Base-by-base conservation (phyloP, 1,140 invertebrate genomes). In the Drosophila pectinifera region DNA sequence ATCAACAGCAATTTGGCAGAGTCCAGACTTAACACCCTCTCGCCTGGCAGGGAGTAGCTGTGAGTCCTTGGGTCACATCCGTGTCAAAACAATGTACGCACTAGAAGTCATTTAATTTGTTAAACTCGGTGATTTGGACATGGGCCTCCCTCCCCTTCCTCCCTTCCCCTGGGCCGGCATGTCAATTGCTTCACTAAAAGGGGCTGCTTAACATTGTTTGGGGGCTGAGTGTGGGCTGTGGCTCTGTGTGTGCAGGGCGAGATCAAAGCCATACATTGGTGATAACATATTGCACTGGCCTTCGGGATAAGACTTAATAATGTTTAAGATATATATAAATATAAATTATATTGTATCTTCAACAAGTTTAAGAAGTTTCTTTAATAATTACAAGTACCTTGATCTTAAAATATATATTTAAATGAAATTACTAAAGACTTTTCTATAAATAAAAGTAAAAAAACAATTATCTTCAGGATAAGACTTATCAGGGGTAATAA, bases 51-150 rank as follows among this genome's bases (percentile, higher is more conserved):
- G 18, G 18, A 5, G 45, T 53, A 22, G 28, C 8, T 34, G 58
- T 31, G 42, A 46, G 59, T 45, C 36, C 36, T n/a, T 48, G 64
- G 81, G 63, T 45, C 65, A 91, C 88, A 86, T 69, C 59, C 84
- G 73, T 91, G 89, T 91, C 89, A 91, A 89, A 91, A 91, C 89
- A 91, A 91, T 91, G 89, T 91, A 91, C 80, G 88, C 77, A 91
- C 89, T 91, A 88, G 89, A 91, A 91, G 89, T 91, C 89, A 91
- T 91, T 91, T 91, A 91, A 91, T 91, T 91, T 91, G 89, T 91
- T 91, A 91, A 89, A 91, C 89, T 91, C 82, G 76, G 76, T 83
- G 88, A 91, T 88, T 91, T 80, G 67, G 48, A 80, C 85, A 81
- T 10, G 28, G 28, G n/a, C n/a, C n/a, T n/a, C n/a, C n/a, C n/a